These are phyloP conservation scores for Stegophylla sp. DNA, from an alignment of 2,888 invertebrate genomes.

Conservation along the genomic window DNA sequence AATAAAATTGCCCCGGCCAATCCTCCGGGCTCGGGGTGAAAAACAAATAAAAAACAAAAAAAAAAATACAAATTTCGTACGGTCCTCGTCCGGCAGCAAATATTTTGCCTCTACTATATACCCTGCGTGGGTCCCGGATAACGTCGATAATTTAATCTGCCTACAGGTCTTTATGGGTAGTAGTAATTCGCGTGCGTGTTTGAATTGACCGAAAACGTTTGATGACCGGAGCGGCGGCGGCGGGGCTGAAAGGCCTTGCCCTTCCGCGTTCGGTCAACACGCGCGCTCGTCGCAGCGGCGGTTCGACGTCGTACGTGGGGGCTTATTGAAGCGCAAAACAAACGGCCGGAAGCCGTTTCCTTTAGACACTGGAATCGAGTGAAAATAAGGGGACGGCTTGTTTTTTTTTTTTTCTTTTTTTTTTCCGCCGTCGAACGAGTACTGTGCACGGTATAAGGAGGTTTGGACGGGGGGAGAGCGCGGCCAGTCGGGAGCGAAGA, in stretches of 20 bases:
- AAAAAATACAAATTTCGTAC: neutral
- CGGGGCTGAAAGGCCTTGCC: neutral
- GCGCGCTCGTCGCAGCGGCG: neutral
- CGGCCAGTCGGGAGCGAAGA: neutral
- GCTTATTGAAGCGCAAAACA: slow-evolving; percentile 57
- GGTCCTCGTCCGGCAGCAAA: neutral
- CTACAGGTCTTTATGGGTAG: slow-evolving; percentile 5
- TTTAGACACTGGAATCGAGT: slow-evolving; percentile 34
- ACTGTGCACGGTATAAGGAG: too few species aligned
- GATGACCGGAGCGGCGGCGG: neutral
- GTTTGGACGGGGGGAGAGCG: neutral
- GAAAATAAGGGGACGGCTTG: slow-evolving; percentile 16
- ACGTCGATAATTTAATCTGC: slow-evolving; percentile 37
- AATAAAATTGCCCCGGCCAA: neutral
- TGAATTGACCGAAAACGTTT: slow-evolving; percentile 37
- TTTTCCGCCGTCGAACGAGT: neutral
- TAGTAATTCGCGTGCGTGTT: slow-evolving; percentile 41
- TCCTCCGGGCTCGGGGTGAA: neutral
- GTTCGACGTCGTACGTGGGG: slow-evolving; percentile 10
- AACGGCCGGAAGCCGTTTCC: slow-evolving; percentile 56
- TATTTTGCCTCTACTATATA: too few species aligned
- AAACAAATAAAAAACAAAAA: neutral
- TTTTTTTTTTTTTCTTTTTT: neutral
- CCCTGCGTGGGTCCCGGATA: too few species aligned
- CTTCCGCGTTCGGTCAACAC: slow-evolving; percentile 22